Percentiles rank a stretch among this genome's conserved stretches.
Evolutionary conservation across 2,797 vertebrate species (phyloP).

Genomic region (Tamandua tetradactyla): DNA sequence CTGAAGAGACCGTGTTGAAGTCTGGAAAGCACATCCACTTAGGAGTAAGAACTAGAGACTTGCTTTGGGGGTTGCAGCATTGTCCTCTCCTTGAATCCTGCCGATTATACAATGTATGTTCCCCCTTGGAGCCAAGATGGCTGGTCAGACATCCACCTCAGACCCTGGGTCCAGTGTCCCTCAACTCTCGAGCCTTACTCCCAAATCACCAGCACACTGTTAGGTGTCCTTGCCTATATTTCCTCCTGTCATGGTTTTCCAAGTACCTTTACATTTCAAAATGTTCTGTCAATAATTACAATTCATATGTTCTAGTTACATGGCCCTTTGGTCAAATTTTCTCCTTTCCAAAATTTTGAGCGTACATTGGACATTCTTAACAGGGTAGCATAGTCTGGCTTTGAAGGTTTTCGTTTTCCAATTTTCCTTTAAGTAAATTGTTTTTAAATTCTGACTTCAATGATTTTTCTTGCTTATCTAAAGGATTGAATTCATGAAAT

Average conservation of each 20-base stretch:
- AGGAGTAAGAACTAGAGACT: too few relatives aligned
- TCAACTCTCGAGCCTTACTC: constrained; percentile 45
- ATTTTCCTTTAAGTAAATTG: constrained; percentile 80
- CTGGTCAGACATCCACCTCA: not conserved
- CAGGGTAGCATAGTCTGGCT: constrained; percentile 30
- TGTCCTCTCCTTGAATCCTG: too few relatives aligned
- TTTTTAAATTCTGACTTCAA: too few relatives aligned
- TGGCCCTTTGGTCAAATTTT: constrained; percentile 41
- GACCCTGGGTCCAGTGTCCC: constrained; percentile 40
- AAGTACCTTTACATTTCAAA: constrained; percentile 57
- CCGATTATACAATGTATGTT: too few relatives aligned
- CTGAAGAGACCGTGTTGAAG: constrained; percentile 77
- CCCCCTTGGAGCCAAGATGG: constrained; percentile 64
- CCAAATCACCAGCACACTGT: too few relatives aligned
- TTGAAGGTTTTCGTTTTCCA: constrained; percentile 58
- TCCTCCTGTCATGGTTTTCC: constrained; percentile 19
- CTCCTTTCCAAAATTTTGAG: not conserved
- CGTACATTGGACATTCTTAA: too few relatives aligned
- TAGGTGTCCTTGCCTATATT: not conserved
- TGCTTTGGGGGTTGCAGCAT: too few relatives aligned
- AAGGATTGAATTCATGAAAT: constrained; percentile 57
- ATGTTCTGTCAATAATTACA: constrained; percentile 56
- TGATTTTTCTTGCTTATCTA: constrained; percentile 72
- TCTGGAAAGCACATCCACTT: too few relatives aligned
- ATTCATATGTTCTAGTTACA: not conserved